A percentile compares a stretch with the other conserved stretches of the same genome.
These are phyloP conservation scores for Stenodera caucasica DNA, from an alignment of 2,888 invertebrate species.

Conservation along the genomic window DNA sequence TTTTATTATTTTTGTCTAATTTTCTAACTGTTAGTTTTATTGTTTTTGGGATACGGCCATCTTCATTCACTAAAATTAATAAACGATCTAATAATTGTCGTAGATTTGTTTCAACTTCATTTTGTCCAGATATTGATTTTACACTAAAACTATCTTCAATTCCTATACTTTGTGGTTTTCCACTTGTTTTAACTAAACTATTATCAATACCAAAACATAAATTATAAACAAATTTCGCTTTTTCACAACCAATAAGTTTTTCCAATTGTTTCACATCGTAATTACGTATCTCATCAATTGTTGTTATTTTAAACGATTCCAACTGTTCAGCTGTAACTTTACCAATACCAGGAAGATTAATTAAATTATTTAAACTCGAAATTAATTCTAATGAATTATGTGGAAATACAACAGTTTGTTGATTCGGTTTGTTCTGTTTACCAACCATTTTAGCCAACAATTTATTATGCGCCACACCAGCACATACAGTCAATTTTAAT, in stretches of 20 bases:
- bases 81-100: constrained; percentile 69
- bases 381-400: constrained; percentile 68
- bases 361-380: constrained; percentile 64
- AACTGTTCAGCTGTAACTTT: constrained; percentile 68
- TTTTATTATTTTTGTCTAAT: constrained; percentile 67
- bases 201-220: constrained; percentile 76
- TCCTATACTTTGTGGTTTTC: constrained; percentile 78
- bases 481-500: constrained; percentile 76
- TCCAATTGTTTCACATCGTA: constrained; percentile 61
- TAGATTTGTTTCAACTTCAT: constrained; percentile 74
- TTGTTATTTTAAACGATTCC: constrained; percentile 65
- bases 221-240: constrained; percentile 69
- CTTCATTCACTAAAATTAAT: constrained; percentile 72
- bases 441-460: constrained; percentile 78
- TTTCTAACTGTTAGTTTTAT: constrained; percentile 75
- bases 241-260: constrained; percentile 65
- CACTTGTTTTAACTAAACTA: constrained; percentile 71
- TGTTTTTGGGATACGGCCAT: constrained; percentile 76
- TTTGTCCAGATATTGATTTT: constrained; percentile 69
- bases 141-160: constrained; percentile 72
- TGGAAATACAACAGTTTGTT: constrained; percentile 79
- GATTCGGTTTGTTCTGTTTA: constrained; percentile 75
- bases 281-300: constrained; percentile 69
- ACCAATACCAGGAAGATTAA: constrained; percentile 76
- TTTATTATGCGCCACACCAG: constrained; percentile 84